Conservation (phyloP, 2,113 vertebrate species). For the Ascaphus truei region DNA sequence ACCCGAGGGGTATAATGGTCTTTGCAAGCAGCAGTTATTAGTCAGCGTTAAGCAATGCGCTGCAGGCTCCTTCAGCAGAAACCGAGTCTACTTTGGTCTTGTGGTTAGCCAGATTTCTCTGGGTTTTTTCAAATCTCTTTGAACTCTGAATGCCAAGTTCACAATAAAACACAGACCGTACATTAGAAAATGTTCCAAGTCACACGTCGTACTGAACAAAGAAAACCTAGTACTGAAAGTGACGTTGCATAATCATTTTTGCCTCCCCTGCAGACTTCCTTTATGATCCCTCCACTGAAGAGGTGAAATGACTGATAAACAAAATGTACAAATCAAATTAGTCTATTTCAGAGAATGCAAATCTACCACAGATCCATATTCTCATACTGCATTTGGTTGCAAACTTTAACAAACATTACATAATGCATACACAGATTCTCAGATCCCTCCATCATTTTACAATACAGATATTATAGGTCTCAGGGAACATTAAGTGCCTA, state of each 20-base stretch:
- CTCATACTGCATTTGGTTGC: too few species aligned
- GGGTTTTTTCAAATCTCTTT: neutral
- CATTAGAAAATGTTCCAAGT: neutral
- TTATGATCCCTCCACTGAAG: neutral
- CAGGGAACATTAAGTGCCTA: too few species aligned
- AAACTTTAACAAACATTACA: too few species aligned
- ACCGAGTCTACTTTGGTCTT: neutral
- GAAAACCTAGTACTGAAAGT: too few species aligned
- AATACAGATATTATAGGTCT: too few species aligned
- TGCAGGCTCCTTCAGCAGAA: conserved; percentile 1
- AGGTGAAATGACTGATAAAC: neutral
- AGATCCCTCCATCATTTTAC: too few species aligned
- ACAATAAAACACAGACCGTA: neutral
- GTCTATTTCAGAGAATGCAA: conserved; percentile 7
- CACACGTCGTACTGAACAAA: neutral
- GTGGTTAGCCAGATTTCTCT: conserved; percentile 19
- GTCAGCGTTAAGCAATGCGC: conserved; percentile 18
- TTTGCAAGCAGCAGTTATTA: neutral
- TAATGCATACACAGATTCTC: too few species aligned
- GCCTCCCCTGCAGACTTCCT: neutral
- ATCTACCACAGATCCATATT: neutral
- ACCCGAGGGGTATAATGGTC: too few species aligned
- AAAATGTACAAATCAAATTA: conserved; percentile 1
- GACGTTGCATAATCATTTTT: too few species aligned
- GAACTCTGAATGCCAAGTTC: neutral